A percentile compares a stretch with the other conserved stretches of the same genome.
Evolutionary conservation across 2,797 vertebrate species (phyloP).

Genomic region (Tamandua tetradactyla): DNA sequence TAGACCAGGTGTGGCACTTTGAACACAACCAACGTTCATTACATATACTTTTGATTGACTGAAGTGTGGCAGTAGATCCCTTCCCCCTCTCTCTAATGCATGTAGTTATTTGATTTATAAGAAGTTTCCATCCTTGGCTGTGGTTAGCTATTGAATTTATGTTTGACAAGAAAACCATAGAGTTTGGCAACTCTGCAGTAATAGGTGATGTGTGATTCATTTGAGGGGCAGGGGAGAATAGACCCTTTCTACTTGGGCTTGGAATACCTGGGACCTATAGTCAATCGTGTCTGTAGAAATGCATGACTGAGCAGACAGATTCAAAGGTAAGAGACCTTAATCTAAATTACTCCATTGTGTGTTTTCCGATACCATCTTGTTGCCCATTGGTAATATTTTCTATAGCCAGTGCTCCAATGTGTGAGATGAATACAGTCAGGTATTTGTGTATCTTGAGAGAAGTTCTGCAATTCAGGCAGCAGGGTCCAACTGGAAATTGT

Average conservation of each 20-base stretch:
- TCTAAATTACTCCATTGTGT: conserved; percentile 64
- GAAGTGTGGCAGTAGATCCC: conserved; percentile 56
- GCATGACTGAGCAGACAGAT: conserved; percentile 56
- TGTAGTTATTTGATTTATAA: conserved; percentile 77
- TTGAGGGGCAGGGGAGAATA: conserved; percentile 58
- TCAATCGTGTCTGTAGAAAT: conserved; percentile 63
- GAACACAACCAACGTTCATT: conserved; percentile 55
- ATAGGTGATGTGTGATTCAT: conserved; percentile 80
- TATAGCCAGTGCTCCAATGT: neutral
- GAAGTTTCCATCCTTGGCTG: conserved; percentile 70
- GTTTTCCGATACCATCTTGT: conserved; percentile 59
- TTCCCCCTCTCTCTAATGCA: conserved; percentile 64
- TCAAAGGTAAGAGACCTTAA: conserved; percentile 62
- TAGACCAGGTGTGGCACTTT: neutral
- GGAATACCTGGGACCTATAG: conserved; percentile 55
- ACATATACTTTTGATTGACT: conserved; percentile 71
- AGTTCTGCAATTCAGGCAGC: neutral
- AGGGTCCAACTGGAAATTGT: neutral
- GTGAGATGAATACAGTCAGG: conserved; percentile 12
- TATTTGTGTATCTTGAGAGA: conserved; percentile 34
- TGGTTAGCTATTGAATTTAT: conserved; percentile 78
- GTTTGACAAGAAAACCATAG: conserved; percentile 72
- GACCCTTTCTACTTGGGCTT: conserved; percentile 69
- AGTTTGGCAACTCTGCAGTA: conserved; percentile 73
- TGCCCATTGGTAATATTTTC: conserved; percentile 51